Base-by-base conservation (phyloP, 2,888 invertebrate genomes). In the Cheilosia grossa region DNA sequence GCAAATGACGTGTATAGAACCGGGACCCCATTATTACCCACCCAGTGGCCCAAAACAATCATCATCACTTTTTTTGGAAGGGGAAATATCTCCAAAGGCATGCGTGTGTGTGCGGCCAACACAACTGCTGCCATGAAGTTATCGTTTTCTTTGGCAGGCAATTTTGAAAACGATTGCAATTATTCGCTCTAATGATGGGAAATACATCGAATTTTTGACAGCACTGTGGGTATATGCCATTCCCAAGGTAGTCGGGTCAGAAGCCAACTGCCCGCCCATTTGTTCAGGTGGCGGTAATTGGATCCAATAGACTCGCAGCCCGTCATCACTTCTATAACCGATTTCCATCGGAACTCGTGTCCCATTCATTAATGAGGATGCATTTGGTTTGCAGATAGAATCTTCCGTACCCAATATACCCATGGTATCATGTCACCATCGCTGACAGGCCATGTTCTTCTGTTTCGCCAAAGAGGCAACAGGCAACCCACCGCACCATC, bases 351-450 rank as follows among this genome's bases (percentile, higher is more conserved):
- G 37, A 58, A 19, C 54, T 83, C 69, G 73, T 83, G 79, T 70
- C 51, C 47, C 37, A 42, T 37, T 56, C 70, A 61, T 73, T 77
- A 63, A 72, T 49, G 54, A 19, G 37, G 37, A 73, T 74, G 79
- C 79, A 79, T 51, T 77, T 54, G n/a, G 58, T 49, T 59, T 30
- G 42, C 7, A 17, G 51, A 24, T 13, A 56, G 24, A n/a, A 56
- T 61, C 61, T 77, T 59, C 59, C 51, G 58, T 27, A 6, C 27
- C 27, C 24, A 24, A 24, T 24, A 3, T 24, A 3, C 24, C 24
- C 21, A 30, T 56, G 61, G 59, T 75, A 85, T 85, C 85, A 72
- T 81, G 81, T 81, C 85, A 75, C 80, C 80, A 80, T 80, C 83
- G 63, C 66, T 72, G 85, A 72, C 82, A 80, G 24, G 80, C 70